phyloP scores from a whole-genome alignment of 2,797 vertebrate genomes.

The Pristis pectinata region DNA sequence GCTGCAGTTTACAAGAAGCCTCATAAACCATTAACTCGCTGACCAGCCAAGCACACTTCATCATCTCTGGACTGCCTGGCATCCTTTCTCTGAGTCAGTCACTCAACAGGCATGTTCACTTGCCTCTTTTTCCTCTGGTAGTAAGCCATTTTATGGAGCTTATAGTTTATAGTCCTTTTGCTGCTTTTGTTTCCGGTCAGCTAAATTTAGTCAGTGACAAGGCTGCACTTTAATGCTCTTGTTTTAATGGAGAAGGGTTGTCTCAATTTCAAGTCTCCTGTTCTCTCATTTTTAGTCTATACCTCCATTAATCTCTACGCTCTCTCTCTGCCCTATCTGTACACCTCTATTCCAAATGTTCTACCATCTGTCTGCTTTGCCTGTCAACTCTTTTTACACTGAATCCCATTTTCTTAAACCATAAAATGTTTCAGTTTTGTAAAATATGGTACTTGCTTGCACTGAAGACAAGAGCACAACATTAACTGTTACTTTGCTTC shows the following conservation, averaged over 20 bases:
- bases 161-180: neutral
- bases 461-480: neutral
- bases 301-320: slow-evolving; percentile 15
- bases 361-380: neutral
- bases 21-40: slow-evolving; percentile 57
- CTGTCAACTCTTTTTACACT: slow-evolving; percentile 8
- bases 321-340: neutral
- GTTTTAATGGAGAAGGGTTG: neutral
- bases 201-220: neutral
- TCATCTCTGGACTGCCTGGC: slow-evolving; percentile 49
- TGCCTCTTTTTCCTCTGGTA: neutral
- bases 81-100: slow-evolving; percentile 39
- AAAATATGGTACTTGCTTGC: neutral
- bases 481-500: neutral
- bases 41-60: slow-evolving; percentile 57
- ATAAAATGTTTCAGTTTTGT: neutral
- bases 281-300: neutral
- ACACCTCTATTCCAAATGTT: neutral
- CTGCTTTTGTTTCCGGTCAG: slow-evolving; percentile 12
- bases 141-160: neutral
- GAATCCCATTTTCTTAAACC: neutral
- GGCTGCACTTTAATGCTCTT: neutral
- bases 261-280: slow-evolving; percentile 4
- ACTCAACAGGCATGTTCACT: neutral
- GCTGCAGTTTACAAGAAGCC: slow-evolving; percentile 55